Base-by-base conservation (phyloP, 1,140 invertebrate genomes). In the Drosophila insularis region DNA sequence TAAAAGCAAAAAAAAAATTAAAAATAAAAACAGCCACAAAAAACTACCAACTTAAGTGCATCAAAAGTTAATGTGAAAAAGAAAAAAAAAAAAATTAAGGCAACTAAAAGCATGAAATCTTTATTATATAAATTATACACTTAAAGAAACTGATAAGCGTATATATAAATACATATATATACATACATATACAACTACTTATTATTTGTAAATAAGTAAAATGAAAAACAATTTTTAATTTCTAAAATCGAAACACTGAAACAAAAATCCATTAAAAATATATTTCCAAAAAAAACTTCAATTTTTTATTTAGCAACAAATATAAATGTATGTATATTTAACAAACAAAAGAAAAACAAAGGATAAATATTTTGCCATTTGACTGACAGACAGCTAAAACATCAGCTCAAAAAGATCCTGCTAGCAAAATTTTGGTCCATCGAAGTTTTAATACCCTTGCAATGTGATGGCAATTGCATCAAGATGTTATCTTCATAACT, bases 181-280 rank as follows among this genome's bases (percentile, higher is more conserved):
- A 78, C 67, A 53, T 77, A 80, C 77, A 84, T 61, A 64, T 75
- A 82, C 76, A 77, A 78, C 66, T 86, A 85, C 81, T 85, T 86
- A 86, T 87, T 86, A 81, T 87, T 87, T 86, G 82, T 87, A 87
- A 86, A 89, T 86, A 89, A 87, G 82, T 75, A 76, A 86, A 78
- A 70, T 11, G 67, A 78, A 71, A 64, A 63, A 68, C 43, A 50
- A 50, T 50, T 86, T 89, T 82, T 89, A 60, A 84, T 86, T 86
- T 82, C 62, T 69, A 77, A 55, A 21, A 43, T 39, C 32, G 40
- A 21, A 3, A 21, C 75, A 75, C 60, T 61, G 35, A 73, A 82
- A 74, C 78, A 70, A 77, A 67, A 81, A 85, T 56, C 71, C 78
- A 85, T 86, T 81, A 69, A 81, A 81, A 75, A 78, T 78, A 82